Evolutionary conservation across 2,797 vertebrate genomes (phyloP).

Genomic region (Clarias platycephalus): DNA sequence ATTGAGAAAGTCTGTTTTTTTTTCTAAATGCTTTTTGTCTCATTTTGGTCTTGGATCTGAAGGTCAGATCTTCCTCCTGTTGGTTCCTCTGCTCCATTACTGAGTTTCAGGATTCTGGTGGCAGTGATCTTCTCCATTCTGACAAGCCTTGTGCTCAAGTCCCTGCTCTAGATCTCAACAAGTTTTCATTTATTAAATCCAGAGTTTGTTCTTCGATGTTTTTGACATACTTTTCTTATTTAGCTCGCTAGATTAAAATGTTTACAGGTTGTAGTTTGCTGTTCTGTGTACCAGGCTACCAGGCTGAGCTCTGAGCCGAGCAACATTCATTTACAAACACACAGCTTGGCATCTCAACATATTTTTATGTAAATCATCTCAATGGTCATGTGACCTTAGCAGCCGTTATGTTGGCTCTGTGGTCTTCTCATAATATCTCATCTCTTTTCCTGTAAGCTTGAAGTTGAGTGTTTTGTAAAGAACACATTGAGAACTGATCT

Average conservation of each 20-base stretch:
- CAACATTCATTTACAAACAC: background rate
- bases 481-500: too few species aligned
- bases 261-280: background rate
- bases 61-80: background rate
- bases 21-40: background rate
- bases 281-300: background rate
- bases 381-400: background rate
- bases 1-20: background rate
- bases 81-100: constrained; percentile 2
- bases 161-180: background rate
- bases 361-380: background rate
- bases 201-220: background rate
- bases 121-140: background rate
- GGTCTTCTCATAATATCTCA: background rate
- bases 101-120: background rate
- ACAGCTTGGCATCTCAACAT: background rate
- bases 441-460: background rate
- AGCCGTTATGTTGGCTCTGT: background rate
- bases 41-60: background rate
- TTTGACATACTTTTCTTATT: background rate
- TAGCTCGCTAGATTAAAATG: background rate
- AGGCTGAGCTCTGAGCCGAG: too few species aligned
- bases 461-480: background rate
- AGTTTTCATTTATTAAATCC: background rate
- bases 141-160: background rate